Evolutionary conservation across 2,797 vertebrate genomes (phyloP), one percentile per base, ranked within the genome.

Genomic region (Iguana delicatissima): DNA sequence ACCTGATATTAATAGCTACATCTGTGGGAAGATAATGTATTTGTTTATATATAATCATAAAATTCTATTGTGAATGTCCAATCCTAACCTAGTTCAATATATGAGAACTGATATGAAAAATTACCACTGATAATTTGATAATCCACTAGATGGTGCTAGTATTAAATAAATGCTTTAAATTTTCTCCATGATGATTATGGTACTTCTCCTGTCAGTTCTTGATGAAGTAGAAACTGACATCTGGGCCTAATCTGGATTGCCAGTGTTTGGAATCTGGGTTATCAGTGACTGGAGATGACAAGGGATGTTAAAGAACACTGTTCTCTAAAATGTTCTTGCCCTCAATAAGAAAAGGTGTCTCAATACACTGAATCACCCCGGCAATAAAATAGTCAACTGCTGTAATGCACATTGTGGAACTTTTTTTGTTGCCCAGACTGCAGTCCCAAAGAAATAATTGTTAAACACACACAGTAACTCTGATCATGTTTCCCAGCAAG

Each of bases 71-170:
- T 20, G 62, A 18, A 22, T 64, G 24, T 6, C 42, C 38, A 2
- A 4, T 87, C 5, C 29, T n/a, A 46, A 32, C 46, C 42, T 46
- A 46, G 24, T 76, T 86, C 12, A 9, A 59, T 62, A 20, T 38
- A 32, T 86, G 55, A 26, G 67, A 69, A 14, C 6, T 0, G 18
- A 13, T n/a, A 2, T 6, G 29, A 89, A 14, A 73, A n/a, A 57
- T 24, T 62, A 14, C 10, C 24, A 46, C 46, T 5, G 0, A 18
- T 77, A 80, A 0, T 12, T 1, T 0, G 38, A 10, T 50, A 0
- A 32, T 46, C 95, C 96, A 2, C 95, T 94, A 94, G 96, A 84
- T 93, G 96, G 96, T 93, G 94, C 93, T 96, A 91, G 50, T 91
- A 92, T 18, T 86, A 55, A 59, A 24, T 3, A 1, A 67, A 59